phyloP scores from a whole-genome alignment of 2,888 invertebrate species.

The Crocallis elinguaria region DNA sequence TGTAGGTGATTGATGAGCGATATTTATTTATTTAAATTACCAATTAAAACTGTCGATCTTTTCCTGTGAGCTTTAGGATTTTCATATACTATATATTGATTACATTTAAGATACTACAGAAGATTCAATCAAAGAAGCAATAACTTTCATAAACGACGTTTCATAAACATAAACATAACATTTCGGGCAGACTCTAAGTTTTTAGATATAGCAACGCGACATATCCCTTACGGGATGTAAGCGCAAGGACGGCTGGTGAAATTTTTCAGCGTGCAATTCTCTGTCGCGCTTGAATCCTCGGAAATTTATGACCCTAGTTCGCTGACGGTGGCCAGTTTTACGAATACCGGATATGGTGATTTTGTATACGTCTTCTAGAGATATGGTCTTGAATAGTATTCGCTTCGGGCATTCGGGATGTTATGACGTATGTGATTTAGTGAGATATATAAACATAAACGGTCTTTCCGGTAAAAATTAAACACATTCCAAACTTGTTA shows the following conservation, averaged over 20 bases:
- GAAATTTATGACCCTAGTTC: conserved; percentile 74
- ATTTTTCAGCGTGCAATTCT: conserved; percentile 77
- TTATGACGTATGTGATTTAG: conserved; percentile 9
- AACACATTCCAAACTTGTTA: too few species aligned
- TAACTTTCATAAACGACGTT: conserved; percentile 3
- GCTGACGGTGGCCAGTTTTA: conserved; percentile 68
- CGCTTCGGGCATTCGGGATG: conserved; percentile 14
- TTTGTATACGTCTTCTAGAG: conserved; percentile 60
- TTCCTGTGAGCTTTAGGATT: background rate
- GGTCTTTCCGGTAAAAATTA: too few species aligned
- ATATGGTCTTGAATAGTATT: conserved; percentile 42
- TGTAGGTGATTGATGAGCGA: too few species aligned
- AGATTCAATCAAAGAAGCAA: conserved; percentile 5
- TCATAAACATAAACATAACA: conserved; percentile 21
- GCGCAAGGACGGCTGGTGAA: conserved; percentile 62
- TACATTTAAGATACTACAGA: background rate
- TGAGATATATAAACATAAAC: background rate
- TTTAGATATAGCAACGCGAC: conserved; percentile 33
- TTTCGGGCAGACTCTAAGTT: conserved; percentile 17
- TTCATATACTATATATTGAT: background rate
- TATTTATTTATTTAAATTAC: background rate
- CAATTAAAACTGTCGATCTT: too few species aligned
- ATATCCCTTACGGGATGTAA: conserved; percentile 37
- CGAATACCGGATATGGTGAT: conserved; percentile 62
- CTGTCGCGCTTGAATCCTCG: conserved; percentile 75